phyloP scores from a whole-genome alignment of 2,113 vertebrate species.

The Aphyosemion australe region DNA sequence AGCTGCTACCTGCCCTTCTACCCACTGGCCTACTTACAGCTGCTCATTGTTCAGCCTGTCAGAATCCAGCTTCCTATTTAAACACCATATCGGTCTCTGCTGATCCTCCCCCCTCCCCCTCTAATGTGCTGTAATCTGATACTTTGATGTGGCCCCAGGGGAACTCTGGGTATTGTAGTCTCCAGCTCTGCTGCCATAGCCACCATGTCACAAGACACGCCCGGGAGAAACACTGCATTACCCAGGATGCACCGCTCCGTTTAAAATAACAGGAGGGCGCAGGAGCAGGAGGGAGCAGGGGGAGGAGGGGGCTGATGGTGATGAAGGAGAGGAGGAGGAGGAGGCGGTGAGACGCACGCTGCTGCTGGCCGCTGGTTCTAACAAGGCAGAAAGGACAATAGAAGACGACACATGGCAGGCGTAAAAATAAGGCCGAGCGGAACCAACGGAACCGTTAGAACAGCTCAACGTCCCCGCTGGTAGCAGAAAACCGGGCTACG shows the following conservation, averaged over 20 bases:
- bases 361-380: constrained; percentile 56
- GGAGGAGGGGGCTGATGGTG: constrained; percentile 11
- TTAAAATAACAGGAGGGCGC: constrained; percentile 65
- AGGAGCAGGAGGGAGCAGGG: constrained; percentile 22
- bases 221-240: constrained; percentile 73
- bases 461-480: background rate
- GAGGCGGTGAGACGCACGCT: constrained; percentile 59
- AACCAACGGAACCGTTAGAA: background rate
- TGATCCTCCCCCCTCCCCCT: constrained; percentile 61
- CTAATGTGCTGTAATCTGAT: constrained; percentile 79
- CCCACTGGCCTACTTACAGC: constrained; percentile 52
- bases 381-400: constrained; percentile 73
- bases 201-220: constrained; percentile 75
- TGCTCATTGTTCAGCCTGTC: constrained; percentile 18
- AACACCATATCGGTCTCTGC: constrained; percentile 59
- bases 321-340: constrained; percentile 16
- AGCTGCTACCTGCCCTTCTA: constrained; percentile 33
- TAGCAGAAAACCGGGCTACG: constrained; percentile 19
- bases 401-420: constrained; percentile 71
- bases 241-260: constrained; percentile 73
- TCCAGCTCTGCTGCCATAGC: constrained; percentile 22
- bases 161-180: constrained; percentile 78
- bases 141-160: constrained; percentile 68
- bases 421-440: constrained; percentile 1
- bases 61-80: constrained; percentile 43